Conservation (phyloP, 2,797 vertebrate genomes). For the Scomberomorus guttatus region DNA sequence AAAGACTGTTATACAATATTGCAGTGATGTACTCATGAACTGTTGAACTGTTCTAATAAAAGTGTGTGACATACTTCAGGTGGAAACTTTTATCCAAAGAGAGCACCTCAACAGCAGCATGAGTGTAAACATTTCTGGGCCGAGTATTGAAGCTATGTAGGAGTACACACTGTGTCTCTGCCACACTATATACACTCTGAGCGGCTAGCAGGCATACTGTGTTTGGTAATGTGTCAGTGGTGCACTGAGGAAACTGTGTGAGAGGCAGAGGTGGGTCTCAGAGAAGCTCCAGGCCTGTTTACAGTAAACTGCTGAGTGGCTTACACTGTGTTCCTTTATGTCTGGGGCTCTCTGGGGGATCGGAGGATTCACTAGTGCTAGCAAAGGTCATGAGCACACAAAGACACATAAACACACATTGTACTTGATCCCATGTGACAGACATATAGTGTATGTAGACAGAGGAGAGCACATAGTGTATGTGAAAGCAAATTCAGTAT, state of each 20-base stretch:
- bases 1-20: slow-evolving; percentile 17
- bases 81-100: slow-evolving; percentile 39
- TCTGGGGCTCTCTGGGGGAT: slow-evolving; percentile 27
- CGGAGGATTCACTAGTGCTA: slow-evolving; percentile 27
- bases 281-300: slow-evolving; percentile 57
- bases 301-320: slow-evolving; percentile 70
- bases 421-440: slow-evolving; percentile 23
- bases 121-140: slow-evolving; percentile 47
- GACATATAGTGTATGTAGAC: neutral
- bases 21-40: slow-evolving; percentile 23
- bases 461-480: neutral
- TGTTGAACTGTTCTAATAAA: slow-evolving; percentile 17
- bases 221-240: slow-evolving; percentile 42
- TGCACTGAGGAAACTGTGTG: slow-evolving; percentile 36
- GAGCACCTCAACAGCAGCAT: neutral
- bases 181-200: neutral
- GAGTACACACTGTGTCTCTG: slow-evolving; percentile 3
- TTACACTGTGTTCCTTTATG: slow-evolving; percentile 42
- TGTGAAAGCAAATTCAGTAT: neutral
- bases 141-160: neutral
- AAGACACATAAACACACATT: slow-evolving; percentile 10
- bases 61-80: neutral
- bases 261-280: slow-evolving; percentile 39
- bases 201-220: slow-evolving; percentile 16
- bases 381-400: slow-evolving; percentile 48